phyloP scores from a whole-genome alignment of 2,797 vertebrate genomes.

The Pseudopleuronectes americanus region DNA sequence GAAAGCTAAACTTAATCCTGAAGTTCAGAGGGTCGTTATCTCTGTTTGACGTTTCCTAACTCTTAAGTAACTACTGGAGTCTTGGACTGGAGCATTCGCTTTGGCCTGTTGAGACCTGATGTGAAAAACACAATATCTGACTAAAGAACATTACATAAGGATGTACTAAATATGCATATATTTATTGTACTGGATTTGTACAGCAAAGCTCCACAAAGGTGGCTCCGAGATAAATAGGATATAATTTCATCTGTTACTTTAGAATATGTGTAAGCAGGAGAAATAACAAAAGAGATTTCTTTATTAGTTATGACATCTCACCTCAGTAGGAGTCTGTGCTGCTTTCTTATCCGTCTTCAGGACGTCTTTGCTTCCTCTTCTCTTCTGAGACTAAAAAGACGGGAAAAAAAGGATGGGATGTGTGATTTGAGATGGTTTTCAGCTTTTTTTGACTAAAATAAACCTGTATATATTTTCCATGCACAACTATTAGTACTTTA shows the following conservation, averaged over 20 bases:
- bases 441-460: not conserved
- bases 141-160: not conserved
- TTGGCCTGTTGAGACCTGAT: not conserved
- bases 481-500: too few relatives aligned
- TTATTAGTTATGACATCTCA: constrained; percentile 42
- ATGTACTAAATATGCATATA: not conserved
- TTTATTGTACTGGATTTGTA: not conserved
- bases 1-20: not conserved
- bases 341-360: constrained; percentile 81
- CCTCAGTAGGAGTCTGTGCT: constrained; percentile 79
- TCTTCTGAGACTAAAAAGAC: constrained; percentile 73
- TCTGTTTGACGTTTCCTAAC: constrained; percentile 19
- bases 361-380: constrained; percentile 81
- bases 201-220: not conserved
- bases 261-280: not conserved
- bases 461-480: not conserved
- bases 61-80: constrained; percentile 24
- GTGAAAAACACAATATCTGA: not conserved
- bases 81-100: constrained; percentile 5
- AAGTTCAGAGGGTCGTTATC: constrained; percentile 10
- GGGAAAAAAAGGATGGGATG: too few relatives aligned
- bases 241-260: not conserved
- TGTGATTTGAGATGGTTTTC: not conserved
- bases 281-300: not conserved
- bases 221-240: not conserved